These are phyloP conservation scores for Pionites leucogaster DNA, from an alignment of 2,113 vertebrate genomes.

Conservation along the genomic window DNA sequence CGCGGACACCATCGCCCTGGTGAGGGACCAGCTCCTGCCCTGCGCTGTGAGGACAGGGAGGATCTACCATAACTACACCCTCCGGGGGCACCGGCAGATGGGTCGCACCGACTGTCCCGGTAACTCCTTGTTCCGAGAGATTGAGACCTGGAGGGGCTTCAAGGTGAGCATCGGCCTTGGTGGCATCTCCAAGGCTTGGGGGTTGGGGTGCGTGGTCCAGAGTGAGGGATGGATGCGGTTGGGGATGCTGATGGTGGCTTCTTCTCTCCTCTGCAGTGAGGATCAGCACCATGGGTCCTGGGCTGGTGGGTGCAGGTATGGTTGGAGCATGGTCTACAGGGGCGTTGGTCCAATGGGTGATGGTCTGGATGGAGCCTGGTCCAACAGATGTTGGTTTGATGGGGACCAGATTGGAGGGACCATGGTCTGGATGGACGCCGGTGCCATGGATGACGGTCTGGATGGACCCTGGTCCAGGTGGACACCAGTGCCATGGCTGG, in stretches of 20 bases:
- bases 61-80: slow-evolving; percentile 66
- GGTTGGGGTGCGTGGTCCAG: background rate
- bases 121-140: slow-evolving; percentile 77
- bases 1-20: slow-evolving; percentile 61
- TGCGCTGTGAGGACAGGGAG: slow-evolving; percentile 70
- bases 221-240: too few relatives aligned
- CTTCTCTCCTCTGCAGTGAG: background rate
- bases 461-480: too few relatives aligned
- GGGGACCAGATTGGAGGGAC: background rate
- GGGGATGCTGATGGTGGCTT: fast-evolving
- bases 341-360: background rate
- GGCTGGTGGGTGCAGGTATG: background rate
- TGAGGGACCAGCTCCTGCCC: slow-evolving; percentile 74
- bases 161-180: background rate
- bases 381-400: background rate
- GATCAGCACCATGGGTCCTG: fast-evolving
- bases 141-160: slow-evolving; percentile 81
- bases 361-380: background rate
- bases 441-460: too few relatives aligned
- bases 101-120: slow-evolving; percentile 81
- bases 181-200: background rate
- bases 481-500: background rate
- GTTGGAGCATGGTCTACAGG: background rate
- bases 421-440: background rate
- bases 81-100: slow-evolving; percentile 86